Conservation (phyloP, 2,797 vertebrate genomes). For the Brachyalestes nurse region DNA sequence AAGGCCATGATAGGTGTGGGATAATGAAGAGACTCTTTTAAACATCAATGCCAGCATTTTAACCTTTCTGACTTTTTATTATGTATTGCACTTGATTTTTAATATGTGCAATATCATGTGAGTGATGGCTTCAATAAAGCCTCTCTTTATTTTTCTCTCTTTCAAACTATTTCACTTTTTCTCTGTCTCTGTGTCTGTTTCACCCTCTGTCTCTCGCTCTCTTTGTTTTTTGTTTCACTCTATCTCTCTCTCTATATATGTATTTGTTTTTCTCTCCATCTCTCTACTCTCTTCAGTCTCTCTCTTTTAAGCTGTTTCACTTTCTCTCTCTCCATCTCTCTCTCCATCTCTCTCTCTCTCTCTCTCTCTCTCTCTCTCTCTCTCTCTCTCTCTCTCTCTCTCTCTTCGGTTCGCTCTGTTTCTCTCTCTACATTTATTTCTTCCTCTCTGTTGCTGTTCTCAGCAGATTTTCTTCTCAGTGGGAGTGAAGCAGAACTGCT, state of each 20-base stretch:
- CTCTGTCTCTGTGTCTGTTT: not conserved
- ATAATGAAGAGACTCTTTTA: too few species aligned
- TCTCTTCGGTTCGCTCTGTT: not conserved
- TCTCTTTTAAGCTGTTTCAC: conserved; percentile 57
- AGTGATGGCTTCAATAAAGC: not conserved
- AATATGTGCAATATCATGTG: not conserved
- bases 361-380: conserved; percentile 63
- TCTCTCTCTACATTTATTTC: not conserved
- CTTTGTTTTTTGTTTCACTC: not conserved
- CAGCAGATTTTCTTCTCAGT: conserved; percentile 43
- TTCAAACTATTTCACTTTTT: not conserved
- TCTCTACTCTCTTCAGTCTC: not conserved
- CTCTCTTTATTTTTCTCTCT: not conserved
- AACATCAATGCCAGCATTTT: too few species aligned
- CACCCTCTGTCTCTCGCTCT: not conserved
- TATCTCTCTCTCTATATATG: not conserved
- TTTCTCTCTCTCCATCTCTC: not conserved
- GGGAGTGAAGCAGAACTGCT: conserved; percentile 12
- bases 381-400: not conserved
- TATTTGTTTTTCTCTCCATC: conserved; percentile 35
- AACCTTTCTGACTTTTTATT: too few species aligned
- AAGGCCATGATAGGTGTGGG: too few species aligned
- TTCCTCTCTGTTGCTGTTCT: conserved; percentile 36
- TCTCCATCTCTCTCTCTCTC: not conserved
- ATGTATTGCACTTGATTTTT: too few species aligned